These are phyloP conservation scores for Drosophila demipolita DNA, from an alignment of 2,888 invertebrate genomes.

Conservation along the genomic window DNA sequence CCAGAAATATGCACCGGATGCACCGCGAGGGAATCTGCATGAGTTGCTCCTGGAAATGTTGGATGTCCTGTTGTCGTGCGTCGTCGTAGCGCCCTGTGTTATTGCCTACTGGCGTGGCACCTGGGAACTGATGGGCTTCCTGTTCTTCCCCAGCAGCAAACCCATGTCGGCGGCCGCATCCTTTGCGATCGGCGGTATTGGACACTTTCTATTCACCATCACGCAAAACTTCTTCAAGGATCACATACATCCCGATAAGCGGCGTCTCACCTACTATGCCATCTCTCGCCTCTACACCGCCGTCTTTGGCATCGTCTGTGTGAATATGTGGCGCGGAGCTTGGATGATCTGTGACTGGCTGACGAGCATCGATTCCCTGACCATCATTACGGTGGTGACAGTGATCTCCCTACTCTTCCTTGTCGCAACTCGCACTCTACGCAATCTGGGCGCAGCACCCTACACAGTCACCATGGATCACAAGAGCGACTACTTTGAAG, in stretches of 20 bases:
- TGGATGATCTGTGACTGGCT: slow-evolving; percentile 91
- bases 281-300: slow-evolving; percentile 91
- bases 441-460: slow-evolving; percentile 93
- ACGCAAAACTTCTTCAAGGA: slow-evolving; percentile 88
- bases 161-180: slow-evolving; percentile 89
- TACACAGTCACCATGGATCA: slow-evolving; percentile 91
- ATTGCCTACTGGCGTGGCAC: slow-evolving; percentile 95
- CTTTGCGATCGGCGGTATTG: slow-evolving; percentile 89
- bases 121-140: slow-evolving; percentile 91
- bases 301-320: slow-evolving; percentile 91
- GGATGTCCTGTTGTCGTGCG: slow-evolving; percentile 90
- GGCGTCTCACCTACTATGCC: slow-evolving; percentile 89
- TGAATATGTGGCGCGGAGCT: slow-evolving; percentile 94
- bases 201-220: slow-evolving; percentile 89
- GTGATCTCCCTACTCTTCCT: slow-evolving; percentile 89
- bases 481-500: slow-evolving; percentile 92
- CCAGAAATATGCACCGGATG: slow-evolving; percentile 55
- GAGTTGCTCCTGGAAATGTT: slow-evolving; percentile 87
- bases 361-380: slow-evolving; percentile 87
- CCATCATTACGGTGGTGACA: slow-evolving; percentile 87
- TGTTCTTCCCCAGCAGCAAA: slow-evolving; percentile 88
- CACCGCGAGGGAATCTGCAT: slow-evolving; percentile 69
- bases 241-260: slow-evolving; percentile 89
- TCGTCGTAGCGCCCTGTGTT: slow-evolving; percentile 92
- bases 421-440: slow-evolving; percentile 89